Evolutionary conservation across 2,113 vertebrate species (phyloP).

Genomic region (Mirounga angustirostris): DNA sequence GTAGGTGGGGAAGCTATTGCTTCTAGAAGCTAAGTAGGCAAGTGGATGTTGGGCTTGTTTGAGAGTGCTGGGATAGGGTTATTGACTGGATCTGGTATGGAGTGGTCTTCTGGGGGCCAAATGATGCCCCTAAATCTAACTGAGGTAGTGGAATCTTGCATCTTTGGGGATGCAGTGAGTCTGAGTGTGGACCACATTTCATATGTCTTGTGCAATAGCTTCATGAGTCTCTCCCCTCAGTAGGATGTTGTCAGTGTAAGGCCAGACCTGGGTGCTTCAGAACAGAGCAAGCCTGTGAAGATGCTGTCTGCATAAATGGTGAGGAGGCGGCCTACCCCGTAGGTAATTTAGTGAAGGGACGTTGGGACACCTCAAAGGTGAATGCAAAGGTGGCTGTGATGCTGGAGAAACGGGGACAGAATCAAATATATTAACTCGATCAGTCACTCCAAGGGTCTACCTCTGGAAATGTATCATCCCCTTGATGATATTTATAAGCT

Average conservation of each 20-base stretch:
- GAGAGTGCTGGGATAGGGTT: not conserved
- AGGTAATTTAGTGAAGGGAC: not conserved
- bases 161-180: not conserved
- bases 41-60: not conserved
- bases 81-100: not conserved
- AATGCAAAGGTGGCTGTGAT: not conserved
- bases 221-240: not conserved
- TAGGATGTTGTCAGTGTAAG: not conserved
- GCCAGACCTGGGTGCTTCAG: not conserved
- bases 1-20: not conserved
- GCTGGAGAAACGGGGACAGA: not conserved
- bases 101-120: not conserved
- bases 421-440: not conserved
- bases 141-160: not conserved
- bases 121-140: not conserved
- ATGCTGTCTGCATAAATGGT: not conserved
- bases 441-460: not conserved
- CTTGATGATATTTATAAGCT: not conserved
- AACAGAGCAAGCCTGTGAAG: not conserved
- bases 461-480: not conserved
- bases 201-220: not conserved
- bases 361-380: not conserved
- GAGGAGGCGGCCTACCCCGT: not conserved
- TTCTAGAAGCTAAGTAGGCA: not conserved
- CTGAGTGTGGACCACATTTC: not conserved